phyloP scores from a whole-genome alignment of 2,113 vertebrate species.

The Camelus dromedarius region DNA sequence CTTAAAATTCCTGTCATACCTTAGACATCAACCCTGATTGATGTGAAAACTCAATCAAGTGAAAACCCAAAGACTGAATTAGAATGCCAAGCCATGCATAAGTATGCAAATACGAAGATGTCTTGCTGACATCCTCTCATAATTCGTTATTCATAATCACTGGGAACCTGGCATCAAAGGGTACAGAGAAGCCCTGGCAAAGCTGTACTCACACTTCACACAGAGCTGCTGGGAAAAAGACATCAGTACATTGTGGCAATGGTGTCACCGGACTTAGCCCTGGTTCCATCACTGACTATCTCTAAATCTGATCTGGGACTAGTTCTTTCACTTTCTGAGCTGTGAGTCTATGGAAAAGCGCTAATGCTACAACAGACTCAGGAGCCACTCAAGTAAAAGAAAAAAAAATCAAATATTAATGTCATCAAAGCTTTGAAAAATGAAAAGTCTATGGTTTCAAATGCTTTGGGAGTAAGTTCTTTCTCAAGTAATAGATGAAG shows the following conservation, averaged over 20 bases:
- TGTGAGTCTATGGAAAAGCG: not conserved
- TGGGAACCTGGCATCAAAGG: not conserved
- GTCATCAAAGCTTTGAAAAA: not conserved
- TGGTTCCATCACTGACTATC: not conserved
- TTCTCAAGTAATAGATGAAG: not conserved
- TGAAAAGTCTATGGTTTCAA: not conserved
- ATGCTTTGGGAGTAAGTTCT: not conserved
- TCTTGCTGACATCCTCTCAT: not conserved
- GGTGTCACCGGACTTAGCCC: not conserved
- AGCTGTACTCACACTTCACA: not conserved
- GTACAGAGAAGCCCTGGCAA: not conserved
- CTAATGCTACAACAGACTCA: not conserved
- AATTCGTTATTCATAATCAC: not conserved
- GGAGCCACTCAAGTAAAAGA: not conserved
- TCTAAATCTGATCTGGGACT: not conserved
- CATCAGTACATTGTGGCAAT: not conserved
- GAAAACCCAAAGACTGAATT: conserved; percentile 38
- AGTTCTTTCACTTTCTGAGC: not conserved
- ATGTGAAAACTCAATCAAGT: conserved; percentile 21
- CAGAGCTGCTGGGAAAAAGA: not conserved
- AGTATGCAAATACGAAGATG: conserved; percentile 22
- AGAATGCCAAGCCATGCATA: not conserved
- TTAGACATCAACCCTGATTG: not conserved
- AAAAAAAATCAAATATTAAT: not conserved
- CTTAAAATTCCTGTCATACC: not conserved